A percentile compares a stretch with the other conserved stretches of the same genome.
Evolutionary conservation across 2,797 vertebrate species (phyloP).

Genomic region (Intellagama lesueurii): DNA sequence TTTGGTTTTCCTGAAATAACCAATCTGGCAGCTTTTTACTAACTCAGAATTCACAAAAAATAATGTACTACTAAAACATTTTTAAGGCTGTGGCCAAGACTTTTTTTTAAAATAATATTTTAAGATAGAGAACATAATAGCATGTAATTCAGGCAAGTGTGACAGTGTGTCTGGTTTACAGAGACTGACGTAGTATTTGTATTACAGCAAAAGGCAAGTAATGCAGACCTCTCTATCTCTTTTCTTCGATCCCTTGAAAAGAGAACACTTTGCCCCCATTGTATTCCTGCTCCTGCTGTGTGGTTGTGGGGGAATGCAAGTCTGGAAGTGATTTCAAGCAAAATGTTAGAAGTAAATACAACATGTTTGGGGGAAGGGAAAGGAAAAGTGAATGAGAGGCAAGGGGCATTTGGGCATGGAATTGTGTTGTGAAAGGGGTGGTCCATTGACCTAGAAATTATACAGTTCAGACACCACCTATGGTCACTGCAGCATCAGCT

Average conservation of each 20-base stretch:
- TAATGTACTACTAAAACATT: neutral
- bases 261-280: constrained; percentile 35
- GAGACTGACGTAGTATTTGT: neutral
- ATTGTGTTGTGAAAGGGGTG: neutral
- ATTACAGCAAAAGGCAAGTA: neutral
- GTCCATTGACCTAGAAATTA: neutral
- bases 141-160: neutral
- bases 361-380: constrained; percentile 11
- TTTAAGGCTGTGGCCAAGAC: neutral
- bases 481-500: neutral
- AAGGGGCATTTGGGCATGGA: neutral
- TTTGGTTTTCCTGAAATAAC: neutral
- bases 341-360: constrained; percentile 22
- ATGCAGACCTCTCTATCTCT: neutral
- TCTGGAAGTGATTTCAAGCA: constrained; percentile 59
- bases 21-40: neutral
- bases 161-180: neutral
- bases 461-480: neutral
- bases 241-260: neutral
- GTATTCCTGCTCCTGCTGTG: constrained; percentile 41
- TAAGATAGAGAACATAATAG: neutral
- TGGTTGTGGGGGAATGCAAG: constrained; percentile 36
- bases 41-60: neutral
- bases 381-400: neutral
- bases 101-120: neutral